These are phyloP conservation scores for Boulengeromyrus knoepffleri DNA, from an alignment of 2,113 vertebrate genomes.

Conservation along the genomic window DNA sequence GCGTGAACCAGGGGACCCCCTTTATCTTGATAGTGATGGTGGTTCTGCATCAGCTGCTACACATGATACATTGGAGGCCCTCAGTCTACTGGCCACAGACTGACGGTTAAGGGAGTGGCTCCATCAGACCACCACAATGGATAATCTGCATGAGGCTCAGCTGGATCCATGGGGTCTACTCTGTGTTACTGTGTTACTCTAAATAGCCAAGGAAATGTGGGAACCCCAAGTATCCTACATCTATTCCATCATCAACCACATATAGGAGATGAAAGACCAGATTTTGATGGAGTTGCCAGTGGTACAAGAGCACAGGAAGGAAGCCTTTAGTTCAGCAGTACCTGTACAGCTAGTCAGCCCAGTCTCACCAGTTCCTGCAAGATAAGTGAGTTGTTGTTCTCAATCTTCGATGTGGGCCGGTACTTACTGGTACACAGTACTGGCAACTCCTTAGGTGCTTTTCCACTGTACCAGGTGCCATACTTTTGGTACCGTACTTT, in stretches of 20 bases:
- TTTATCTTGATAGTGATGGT: not conserved
- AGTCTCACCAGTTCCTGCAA: not conserved
- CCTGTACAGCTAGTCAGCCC: not conserved
- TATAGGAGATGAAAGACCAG: not conserved
- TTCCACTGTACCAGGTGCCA: not conserved
- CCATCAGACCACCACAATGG: not conserved
- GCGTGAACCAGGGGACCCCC: not conserved
- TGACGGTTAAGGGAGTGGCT: not conserved
- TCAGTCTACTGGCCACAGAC: not conserved
- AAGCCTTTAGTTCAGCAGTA: not conserved
- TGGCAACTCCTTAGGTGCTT: not conserved
- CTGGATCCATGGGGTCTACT: not conserved
- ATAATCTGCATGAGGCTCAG: not conserved
- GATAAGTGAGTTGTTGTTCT: not conserved
- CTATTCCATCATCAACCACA: not conserved
- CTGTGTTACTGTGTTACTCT: not conserved
- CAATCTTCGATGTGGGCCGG: not conserved
- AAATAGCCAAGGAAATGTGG: not conserved
- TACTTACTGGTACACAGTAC: not conserved
- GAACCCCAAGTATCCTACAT: not conserved
- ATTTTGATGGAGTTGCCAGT: not conserved
- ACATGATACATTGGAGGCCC: not conserved
- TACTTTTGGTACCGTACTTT: too few relatives aligned
- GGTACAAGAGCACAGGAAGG: not conserved
- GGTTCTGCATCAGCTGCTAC: not conserved